These are phyloP conservation scores for Alaudala cheleensis DNA, from an alignment of 2,113 vertebrate species.

Conservation along the genomic window DNA sequence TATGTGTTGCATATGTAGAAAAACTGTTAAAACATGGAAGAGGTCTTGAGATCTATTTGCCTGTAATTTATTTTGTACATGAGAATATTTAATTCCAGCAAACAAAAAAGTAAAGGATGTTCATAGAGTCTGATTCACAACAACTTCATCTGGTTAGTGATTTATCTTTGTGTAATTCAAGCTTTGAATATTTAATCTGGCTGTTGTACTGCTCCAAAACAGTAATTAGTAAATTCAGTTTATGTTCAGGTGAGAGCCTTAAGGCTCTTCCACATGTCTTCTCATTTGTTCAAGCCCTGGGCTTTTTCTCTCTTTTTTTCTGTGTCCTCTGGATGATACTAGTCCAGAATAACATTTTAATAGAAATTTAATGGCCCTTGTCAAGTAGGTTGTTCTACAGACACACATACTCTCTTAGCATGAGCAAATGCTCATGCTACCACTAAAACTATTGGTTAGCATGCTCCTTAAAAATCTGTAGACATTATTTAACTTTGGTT, in stretches of 20 bases:
- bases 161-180: neutral
- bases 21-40: neutral
- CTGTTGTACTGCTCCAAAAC: neutral
- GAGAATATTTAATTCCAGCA: neutral
- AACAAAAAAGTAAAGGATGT: neutral
- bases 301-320: rapidly evolving
- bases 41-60: neutral
- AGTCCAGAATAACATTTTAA: neutral
- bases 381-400: neutral
- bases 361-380: neutral
- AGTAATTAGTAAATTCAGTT: neutral
- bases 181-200: neutral
- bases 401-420: neutral
- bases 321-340: neutral
- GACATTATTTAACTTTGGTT: neutral
- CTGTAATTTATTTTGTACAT: neutral
- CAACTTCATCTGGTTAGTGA: neutral
- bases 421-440: neutral
- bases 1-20: neutral
- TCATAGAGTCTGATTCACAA: neutral
- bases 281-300: neutral
- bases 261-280: neutral
- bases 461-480: neutral
- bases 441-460: neutral
- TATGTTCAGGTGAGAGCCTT: neutral